Evolutionary conservation across 2,797 vertebrate genomes (phyloP), one percentile per base, ranked within the genome.

Genomic region (Liasis olivaceus): DNA sequence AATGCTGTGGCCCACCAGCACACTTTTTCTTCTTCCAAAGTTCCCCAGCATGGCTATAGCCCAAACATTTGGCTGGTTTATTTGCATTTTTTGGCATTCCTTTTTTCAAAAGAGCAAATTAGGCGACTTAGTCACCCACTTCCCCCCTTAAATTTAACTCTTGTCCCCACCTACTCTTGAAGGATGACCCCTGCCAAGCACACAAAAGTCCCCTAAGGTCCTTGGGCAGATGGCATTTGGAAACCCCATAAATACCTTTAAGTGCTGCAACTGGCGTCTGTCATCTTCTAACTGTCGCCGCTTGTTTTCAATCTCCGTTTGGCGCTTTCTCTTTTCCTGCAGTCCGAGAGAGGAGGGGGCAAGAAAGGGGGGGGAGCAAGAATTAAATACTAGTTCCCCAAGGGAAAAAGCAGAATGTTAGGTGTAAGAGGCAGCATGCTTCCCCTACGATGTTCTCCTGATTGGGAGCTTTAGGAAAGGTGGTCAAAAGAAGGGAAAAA

Each of bases 201-300:
- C 51, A 54, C 51, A 54, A 54, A 54, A 7, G 51, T 7, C 51
- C 51, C 6, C 51, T 54, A 5, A 54, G 51, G 51, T 54, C 6
- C 51, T 54, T 54, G 51, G 51, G 51, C 51, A 54, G 51, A 7
- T 54, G 51, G 20, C 24, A 22, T 3, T 81, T 81, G 42, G 13
- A 0, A 2, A 11, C 12, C 1, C 22, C 14, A 56, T 51, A 47
- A 94, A 90, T 94, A 99, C 99, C 98, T 99, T 99, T 90, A 99
- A 98, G 86, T 99, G 98, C 96, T 99, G 99, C 92, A 99, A 97
- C 91, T 98, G 98, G 95, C 99, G 91, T 54, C 98, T 93, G 94
- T 99, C 98, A 0, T 99, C 99, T 95, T 99, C 99, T 60, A 99
- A 97, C 94, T 99, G 98, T 90, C 98, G 97, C 84, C 97, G 98